Evolutionary conservation across 2,888 invertebrate genomes (phyloP).

Genomic region (Drosophila siamana): DNA sequence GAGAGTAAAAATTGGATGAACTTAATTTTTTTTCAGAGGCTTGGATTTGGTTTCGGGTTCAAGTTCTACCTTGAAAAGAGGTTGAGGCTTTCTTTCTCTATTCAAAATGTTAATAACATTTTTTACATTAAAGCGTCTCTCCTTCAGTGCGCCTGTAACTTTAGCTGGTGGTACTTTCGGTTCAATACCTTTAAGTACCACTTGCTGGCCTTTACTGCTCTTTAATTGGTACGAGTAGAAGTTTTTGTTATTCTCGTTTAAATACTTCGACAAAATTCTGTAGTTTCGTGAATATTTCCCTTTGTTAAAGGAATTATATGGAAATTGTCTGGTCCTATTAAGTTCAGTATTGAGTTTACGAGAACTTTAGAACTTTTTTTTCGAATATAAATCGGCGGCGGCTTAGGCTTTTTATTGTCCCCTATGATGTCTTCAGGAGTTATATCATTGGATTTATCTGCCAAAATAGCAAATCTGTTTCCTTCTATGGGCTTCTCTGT

Average conservation of each 20-base stretch:
- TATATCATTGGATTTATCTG: neutral
- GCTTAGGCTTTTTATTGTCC: neutral
- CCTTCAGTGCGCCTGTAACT: neutral
- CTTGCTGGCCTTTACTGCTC: neutral
- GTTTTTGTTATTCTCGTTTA: neutral
- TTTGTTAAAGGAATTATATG: neutral
- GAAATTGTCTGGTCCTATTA: neutral
- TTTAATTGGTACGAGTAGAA: neutral
- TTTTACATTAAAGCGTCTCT: neutral
- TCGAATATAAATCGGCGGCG: neutral
- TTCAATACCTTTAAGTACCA: neutral
- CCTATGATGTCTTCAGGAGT: neutral
- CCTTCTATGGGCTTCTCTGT: neutral
- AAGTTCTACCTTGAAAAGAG: neutral
- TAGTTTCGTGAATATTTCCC: neutral
- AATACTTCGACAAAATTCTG: neutral
- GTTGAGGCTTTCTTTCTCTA: neutral
- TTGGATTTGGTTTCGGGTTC: neutral
- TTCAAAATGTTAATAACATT: neutral
- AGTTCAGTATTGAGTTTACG: neutral
- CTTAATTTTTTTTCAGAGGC: neutral
- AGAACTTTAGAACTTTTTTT: neutral
- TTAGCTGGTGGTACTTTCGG: neutral
- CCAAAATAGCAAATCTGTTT: neutral
- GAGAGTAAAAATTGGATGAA: neutral